Conservation (phyloP, 2,113 vertebrate genomes). For the Hystrix brachyura region DNA sequence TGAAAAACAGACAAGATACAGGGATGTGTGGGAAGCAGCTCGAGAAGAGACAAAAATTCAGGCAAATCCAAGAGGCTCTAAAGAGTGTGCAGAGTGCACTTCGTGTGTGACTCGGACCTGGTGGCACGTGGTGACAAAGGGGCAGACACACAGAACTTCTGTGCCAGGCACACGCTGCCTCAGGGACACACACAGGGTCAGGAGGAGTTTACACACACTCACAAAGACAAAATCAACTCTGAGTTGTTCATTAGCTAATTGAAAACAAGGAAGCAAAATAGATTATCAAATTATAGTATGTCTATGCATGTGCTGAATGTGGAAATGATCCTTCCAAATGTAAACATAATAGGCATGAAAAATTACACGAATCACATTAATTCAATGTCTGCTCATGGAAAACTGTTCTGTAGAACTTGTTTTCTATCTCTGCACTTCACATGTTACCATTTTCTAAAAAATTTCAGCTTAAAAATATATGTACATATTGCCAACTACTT, state of each 20-base stretch:
- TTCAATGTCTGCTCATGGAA: background rate
- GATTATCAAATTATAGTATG: background rate
- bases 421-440: background rate
- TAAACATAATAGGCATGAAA: background rate
- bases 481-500: background rate
- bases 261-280: background rate
- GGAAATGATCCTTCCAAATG: background rate
- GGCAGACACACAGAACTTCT: accelerated
- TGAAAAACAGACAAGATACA: background rate
- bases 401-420: background rate
- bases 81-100: background rate
- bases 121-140: background rate
- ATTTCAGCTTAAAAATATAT: background rate
- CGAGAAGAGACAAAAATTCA: background rate
- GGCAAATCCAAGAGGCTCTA: background rate
- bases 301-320: background rate
- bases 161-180: background rate
- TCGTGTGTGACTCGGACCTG: accelerated
- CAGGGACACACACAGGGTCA: background rate
- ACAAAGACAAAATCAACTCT: background rate
- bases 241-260: background rate
- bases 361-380: background rate
- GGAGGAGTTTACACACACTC: background rate
- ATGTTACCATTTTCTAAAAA: background rate
- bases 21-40: background rate